Evolutionary conservation across 1,140 invertebrate species (phyloP).

Genomic region (Popillia japonica): DNA sequence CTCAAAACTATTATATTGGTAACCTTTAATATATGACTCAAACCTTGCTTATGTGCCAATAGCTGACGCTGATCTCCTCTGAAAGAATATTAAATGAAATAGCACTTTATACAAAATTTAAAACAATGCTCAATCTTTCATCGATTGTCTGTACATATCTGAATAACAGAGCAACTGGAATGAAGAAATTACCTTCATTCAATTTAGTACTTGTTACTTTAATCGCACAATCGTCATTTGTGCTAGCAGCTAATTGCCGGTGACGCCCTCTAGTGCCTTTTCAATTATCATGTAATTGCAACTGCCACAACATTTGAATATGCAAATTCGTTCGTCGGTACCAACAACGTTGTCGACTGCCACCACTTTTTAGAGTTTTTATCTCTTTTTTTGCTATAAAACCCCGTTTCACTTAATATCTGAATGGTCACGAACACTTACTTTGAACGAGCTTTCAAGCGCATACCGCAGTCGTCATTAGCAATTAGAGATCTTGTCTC

Average conservation of each 20-base stretch:
- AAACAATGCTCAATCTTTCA: too few relatives aligned
- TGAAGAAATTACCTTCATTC: not conserved
- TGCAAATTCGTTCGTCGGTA: slow-evolving; percentile 30
- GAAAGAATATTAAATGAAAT: too few relatives aligned
- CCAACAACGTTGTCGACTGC: slow-evolving; percentile 26
- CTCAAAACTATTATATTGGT: too few relatives aligned
- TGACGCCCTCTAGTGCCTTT: slow-evolving; percentile 34
- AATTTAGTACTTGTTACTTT: slow-evolving; percentile 33
- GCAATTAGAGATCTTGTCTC: too few relatives aligned
- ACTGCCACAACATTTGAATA: slow-evolving; percentile 39
- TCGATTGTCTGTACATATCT: too few relatives aligned
- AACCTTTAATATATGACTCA: too few relatives aligned
- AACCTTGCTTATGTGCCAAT: too few relatives aligned
- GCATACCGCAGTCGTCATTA: too few relatives aligned
- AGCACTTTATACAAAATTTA: too few relatives aligned
- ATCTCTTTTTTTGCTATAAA: slow-evolving; percentile 13
- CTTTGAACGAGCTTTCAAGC: not conserved
- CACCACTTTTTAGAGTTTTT: slow-evolving; percentile 31
- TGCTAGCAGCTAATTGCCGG: not conserved
- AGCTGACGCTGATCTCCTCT: too few relatives aligned
- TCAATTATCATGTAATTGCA: slow-evolving; percentile 39
- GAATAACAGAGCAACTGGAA: not conserved
- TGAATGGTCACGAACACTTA: slow-evolving; percentile 17
- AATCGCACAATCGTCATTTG: slow-evolving; percentile 25
- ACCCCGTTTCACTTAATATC: not conserved